Conservation (phyloP, 2,888 invertebrate species). For the Dorcus parallelipipedus region DNA sequence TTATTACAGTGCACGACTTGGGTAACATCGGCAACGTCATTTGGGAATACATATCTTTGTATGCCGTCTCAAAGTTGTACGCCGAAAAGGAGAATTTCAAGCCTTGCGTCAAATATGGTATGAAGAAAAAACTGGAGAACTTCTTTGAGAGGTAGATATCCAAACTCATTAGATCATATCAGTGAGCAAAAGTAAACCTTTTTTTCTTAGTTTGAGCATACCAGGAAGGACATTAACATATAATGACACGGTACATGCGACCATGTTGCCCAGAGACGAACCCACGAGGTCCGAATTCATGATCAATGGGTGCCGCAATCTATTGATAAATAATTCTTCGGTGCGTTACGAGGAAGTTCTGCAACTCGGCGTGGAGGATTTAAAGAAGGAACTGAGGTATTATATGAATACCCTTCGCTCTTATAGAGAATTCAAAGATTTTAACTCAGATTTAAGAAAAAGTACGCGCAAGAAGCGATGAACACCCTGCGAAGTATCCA, state of each 20-base stretch:
- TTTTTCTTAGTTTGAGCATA: constrained; percentile 11
- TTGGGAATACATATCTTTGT: constrained; percentile 24
- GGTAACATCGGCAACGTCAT: constrained; percentile 20
- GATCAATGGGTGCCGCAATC: background rate
- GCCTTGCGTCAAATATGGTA: constrained; percentile 10
- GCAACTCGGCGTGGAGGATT: constrained; percentile 11
- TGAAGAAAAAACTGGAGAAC: constrained; percentile 13
- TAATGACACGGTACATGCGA: background rate
- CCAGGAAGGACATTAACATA: constrained; percentile 1
- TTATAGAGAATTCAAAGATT: background rate
- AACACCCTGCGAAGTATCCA: constrained; percentile 8
- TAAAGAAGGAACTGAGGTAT: constrained; percentile 19
- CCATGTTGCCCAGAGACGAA: background rate
- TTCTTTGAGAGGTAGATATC: constrained; percentile 16
- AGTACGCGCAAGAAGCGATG: constrained; percentile 5
- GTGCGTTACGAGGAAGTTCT: constrained; percentile 16
- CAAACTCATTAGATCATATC: background rate
- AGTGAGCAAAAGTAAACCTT: background rate
- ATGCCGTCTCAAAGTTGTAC: constrained; percentile 11
- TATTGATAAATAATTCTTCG: constrained; percentile 11
- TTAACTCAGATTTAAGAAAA: constrained; percentile 14
- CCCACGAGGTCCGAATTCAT: constrained; percentile 1
- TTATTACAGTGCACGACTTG: constrained; percentile 2
- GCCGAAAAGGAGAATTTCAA: constrained; percentile 3
- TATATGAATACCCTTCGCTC: background rate